Percentiles rank a stretch among this genome's conserved stretches.
Evolutionary conservation across 2,888 invertebrate species (phyloP).

Genomic region (Morpho helenor): DNA sequence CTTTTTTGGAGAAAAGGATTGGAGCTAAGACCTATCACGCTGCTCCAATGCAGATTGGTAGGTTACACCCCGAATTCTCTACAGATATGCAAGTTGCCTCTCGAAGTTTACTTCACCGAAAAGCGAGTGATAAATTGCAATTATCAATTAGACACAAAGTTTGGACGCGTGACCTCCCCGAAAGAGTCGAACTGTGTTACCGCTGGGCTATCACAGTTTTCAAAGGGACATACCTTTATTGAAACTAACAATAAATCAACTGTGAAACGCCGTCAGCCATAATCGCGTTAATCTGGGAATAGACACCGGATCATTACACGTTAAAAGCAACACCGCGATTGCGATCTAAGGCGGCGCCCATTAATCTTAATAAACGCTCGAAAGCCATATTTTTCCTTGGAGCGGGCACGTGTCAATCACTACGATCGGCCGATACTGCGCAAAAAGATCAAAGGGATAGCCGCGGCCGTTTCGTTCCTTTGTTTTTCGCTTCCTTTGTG

Average conservation of each 20-base stretch:
- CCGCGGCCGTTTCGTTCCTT: slow-evolving; percentile 38
- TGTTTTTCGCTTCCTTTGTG: slow-evolving; percentile 52
- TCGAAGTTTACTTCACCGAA: too few relatives aligned
- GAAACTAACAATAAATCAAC: too few relatives aligned
- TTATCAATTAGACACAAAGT: too few relatives aligned
- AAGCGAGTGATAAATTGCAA: too few relatives aligned
- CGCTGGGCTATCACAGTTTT: too few relatives aligned
- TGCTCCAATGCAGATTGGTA: too few relatives aligned
- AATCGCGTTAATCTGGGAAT: slow-evolving; percentile 14
- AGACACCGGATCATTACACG: slow-evolving; percentile 21
- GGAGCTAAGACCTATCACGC: too few relatives aligned
- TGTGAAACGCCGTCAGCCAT: slow-evolving; percentile 1
- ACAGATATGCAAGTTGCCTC: too few relatives aligned
- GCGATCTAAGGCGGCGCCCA: slow-evolving; percentile 36
- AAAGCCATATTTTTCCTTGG: slow-evolving; percentile 67
- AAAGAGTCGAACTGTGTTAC: too few relatives aligned
- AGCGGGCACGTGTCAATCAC: slow-evolving; percentile 59
- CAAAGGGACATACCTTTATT: background rate
- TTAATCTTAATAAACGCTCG: slow-evolving; percentile 69
- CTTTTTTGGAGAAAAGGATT: too few relatives aligned
- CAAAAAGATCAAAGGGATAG: slow-evolving; percentile 24
- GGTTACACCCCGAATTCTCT: too few relatives aligned
- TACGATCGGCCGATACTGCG: slow-evolving; percentile 40
- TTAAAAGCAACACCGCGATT: slow-evolving; percentile 28
- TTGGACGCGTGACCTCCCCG: too few relatives aligned